Conservation (phyloP, 2,113 vertebrate genomes). For the Rhadina sibilatrix region DNA sequence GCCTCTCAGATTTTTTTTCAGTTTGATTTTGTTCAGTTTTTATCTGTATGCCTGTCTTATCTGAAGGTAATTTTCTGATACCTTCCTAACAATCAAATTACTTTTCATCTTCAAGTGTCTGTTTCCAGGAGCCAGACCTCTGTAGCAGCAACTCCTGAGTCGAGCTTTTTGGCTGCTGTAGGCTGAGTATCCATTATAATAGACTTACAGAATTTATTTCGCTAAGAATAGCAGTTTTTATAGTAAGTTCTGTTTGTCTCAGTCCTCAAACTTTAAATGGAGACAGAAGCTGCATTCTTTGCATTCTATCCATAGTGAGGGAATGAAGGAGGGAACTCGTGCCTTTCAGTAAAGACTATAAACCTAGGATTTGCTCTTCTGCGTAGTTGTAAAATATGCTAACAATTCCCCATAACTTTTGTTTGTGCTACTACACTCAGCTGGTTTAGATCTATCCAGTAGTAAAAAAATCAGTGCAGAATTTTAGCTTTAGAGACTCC, state of each 20-base stretch:
- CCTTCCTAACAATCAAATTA: neutral
- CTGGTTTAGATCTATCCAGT: neutral
- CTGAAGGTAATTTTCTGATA: neutral
- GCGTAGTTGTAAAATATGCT: neutral
- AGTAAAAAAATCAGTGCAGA: neutral
- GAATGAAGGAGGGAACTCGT: neutral
- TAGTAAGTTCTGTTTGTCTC: neutral
- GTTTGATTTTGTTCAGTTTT: neutral
- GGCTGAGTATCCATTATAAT: neutral
- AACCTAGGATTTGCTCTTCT: neutral
- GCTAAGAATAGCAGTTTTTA: neutral
- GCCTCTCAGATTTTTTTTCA: neutral
- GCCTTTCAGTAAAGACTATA: neutral
- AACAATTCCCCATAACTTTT: neutral
- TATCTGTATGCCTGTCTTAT: neutral
- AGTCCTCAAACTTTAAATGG: neutral
- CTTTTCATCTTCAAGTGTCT: neutral
- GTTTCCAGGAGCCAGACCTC: neutral
- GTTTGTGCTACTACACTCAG: neutral
- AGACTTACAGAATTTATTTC: neutral
- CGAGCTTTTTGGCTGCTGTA: neutral
- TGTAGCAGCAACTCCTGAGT: neutral
- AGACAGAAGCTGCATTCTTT: slow-evolving; percentile 12
- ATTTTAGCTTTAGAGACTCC: neutral
- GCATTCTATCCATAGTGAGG: neutral